phyloP scores from a whole-genome alignment of 2,888 invertebrate species.

The Tetragonula carbonaria region DNA sequence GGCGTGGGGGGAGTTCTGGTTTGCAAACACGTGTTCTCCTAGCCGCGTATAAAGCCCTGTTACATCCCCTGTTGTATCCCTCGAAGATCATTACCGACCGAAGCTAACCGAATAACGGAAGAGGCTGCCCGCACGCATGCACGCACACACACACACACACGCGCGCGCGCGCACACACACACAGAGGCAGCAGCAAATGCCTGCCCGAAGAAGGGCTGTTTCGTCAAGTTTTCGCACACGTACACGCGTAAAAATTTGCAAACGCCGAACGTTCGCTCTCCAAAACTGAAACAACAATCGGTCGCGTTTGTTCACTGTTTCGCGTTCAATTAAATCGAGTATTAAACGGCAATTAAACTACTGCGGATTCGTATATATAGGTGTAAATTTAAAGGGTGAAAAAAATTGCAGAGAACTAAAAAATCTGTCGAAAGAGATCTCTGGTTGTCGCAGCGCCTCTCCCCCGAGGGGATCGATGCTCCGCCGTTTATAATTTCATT shows the following conservation, averaged over 20 bases:
- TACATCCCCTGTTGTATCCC: slow-evolving; percentile 22
- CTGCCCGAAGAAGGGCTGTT: slow-evolving; percentile 5
- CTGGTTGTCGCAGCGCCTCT: too few relatives aligned
- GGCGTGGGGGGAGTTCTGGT: slow-evolving; percentile 19
- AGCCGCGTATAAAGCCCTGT: slow-evolving; percentile 37
- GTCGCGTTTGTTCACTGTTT: too few relatives aligned
- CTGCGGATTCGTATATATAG: too few relatives aligned
- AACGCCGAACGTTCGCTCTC: background rate
- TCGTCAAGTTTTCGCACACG: slow-evolving; percentile 23
- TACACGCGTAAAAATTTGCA: background rate
- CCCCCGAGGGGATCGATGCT: background rate
- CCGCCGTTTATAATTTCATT: slow-evolving; percentile 19
- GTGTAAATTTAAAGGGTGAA: too few relatives aligned
- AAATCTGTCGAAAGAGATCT: too few relatives aligned
- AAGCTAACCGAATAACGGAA: slow-evolving; percentile 26
- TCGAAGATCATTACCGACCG: slow-evolving; percentile 44
- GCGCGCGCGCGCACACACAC: background rate
- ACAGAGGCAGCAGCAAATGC: slow-evolving; percentile 27
- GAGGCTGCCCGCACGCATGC: slow-evolving; percentile 3
- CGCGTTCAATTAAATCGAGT: too few relatives aligned
- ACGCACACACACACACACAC: slow-evolving; percentile 6
- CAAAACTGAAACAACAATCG: too few relatives aligned
- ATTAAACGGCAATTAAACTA: too few relatives aligned
- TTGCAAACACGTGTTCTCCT: slow-evolving; percentile 56
- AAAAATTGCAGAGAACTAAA: too few relatives aligned